Conservation (phyloP, 2,797 vertebrate genomes). For the Helostoma temminkii region DNA sequence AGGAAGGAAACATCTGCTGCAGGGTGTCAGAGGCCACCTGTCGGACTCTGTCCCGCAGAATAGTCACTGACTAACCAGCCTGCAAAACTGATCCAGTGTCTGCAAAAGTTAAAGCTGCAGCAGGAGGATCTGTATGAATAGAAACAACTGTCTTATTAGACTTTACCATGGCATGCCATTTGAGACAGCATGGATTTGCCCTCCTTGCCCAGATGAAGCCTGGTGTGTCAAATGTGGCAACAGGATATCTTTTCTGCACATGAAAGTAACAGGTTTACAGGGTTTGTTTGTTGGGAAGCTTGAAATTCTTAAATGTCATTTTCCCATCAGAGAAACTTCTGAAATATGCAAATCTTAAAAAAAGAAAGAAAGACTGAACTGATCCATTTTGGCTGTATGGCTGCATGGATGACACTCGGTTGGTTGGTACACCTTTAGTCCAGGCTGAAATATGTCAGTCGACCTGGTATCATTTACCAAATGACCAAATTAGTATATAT, state of each 20-base stretch:
- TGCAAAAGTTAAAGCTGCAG: constrained; percentile 22
- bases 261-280: constrained; percentile 27
- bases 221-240: constrained; percentile 3
- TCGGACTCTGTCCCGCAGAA: constrained; percentile 50
- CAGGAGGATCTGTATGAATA: constrained; percentile 17
- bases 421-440: too few species aligned
- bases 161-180: neutral
- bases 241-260: constrained; percentile 35
- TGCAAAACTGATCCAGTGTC: constrained; percentile 40
- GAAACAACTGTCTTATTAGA: constrained; percentile 41
- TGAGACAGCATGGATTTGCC: constrained; percentile 8
- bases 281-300: neutral
- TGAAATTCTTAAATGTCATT: neutral
- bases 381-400: too few species aligned
- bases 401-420: too few species aligned
- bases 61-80: constrained; percentile 8
- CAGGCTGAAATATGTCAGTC: too few species aligned
- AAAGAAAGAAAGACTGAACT: too few species aligned
- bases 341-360: too few species aligned
- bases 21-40: constrained; percentile 76
- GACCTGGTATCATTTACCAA: too few species aligned
- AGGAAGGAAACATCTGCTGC: constrained; percentile 78
- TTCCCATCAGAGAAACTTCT: neutral
- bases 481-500: too few species aligned
- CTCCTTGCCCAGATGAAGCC: neutral